These are phyloP conservation scores for Agrilus cyanescens DNA, from an alignment of 2,888 invertebrate genomes.

Conservation along the genomic window DNA sequence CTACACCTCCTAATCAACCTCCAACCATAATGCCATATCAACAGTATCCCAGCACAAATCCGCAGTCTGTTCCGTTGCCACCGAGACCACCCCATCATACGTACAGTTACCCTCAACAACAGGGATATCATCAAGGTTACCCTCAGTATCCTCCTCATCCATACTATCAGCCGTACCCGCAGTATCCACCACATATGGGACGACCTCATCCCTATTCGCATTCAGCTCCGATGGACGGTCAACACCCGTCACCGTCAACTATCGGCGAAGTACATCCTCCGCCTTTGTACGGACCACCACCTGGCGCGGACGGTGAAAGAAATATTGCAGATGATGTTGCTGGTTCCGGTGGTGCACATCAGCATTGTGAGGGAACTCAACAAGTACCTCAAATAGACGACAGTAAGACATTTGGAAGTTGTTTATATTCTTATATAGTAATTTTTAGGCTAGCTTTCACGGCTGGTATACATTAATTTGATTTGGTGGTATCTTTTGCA, in stretches of 20 bases:
- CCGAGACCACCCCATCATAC: constrained; percentile 44
- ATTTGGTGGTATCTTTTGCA: too few relatives aligned
- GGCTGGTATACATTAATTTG: too few relatives aligned
- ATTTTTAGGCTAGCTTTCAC: too few relatives aligned
- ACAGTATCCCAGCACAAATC: constrained; percentile 30
- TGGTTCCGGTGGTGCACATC: constrained; percentile 7
- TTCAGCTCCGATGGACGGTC: constrained; percentile 24
- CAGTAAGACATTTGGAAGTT: too few relatives aligned
- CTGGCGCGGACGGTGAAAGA: constrained; percentile 17
- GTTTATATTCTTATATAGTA: too few relatives aligned
- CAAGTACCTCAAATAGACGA: neutral
- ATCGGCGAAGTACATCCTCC: constrained; percentile 18
- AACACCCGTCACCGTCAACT: constrained; percentile 21
- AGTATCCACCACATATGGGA: constrained; percentile 42
- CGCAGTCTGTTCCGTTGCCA: constrained; percentile 41
- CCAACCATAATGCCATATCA: constrained; percentile 33
- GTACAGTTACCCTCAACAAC: constrained; percentile 39
- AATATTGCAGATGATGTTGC: constrained; percentile 9
- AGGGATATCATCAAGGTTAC: constrained; percentile 38
- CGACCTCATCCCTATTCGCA: constrained; percentile 37
- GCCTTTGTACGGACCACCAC: constrained; percentile 19
- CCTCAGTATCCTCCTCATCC: constrained; percentile 39
- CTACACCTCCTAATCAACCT: constrained; percentile 26
- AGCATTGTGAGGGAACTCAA: constrained; percentile 8
- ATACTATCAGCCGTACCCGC: constrained; percentile 42